Evolutionary conservation across 2,113 vertebrate genomes (phyloP), one percentile per base, ranked within the genome.

Genomic region (Donacobius atricapilla): DNA sequence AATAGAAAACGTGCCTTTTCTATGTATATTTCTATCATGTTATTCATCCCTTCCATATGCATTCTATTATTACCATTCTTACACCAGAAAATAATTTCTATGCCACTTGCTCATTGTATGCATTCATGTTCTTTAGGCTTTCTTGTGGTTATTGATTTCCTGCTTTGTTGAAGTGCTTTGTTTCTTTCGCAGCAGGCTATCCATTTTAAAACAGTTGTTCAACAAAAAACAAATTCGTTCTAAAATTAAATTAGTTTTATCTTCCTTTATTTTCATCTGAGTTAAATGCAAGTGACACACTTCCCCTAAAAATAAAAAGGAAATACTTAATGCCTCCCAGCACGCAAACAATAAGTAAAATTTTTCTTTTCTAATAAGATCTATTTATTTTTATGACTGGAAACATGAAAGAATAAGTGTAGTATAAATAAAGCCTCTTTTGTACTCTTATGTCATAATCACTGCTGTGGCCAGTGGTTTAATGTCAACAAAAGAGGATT

Each of bases 131-230:
- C 83, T 96, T 96, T 73, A 80, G 68, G 66, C 89, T 96, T 98
- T 97, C 83, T 95, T 87, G 71, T 76, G 88, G 80, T 94, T 97
- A 94, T 95, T 96, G 96, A 97, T 97, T 97, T 96, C 96, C 95
- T 96, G 94, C 76, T 96, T 92, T 95, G 64, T 8, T 83, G 87
- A 90, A 96, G 93, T 94, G 63, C 86, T 95, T 95, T 96, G 95
- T 96, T 95, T 94, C 88, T 70, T 82, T 94, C 72, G 8, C 94
- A 96, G 83, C 78, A 90, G 64, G 83, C 70, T 87, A 82, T 87
- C 81, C 93, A 94, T 96, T 97, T 87, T 78, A 94, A 96, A 97
- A 97, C 95, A 83, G 45, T 87, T 87, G 77, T 91, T 95, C 76
- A 91, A 90, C 73, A 56, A 97, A 82, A 92, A 82, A 89, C 11